Evolutionary conservation across 92 coral and sea anemone species (phyloP).

Genomic region (Palythoa caribaeorum): DNA sequence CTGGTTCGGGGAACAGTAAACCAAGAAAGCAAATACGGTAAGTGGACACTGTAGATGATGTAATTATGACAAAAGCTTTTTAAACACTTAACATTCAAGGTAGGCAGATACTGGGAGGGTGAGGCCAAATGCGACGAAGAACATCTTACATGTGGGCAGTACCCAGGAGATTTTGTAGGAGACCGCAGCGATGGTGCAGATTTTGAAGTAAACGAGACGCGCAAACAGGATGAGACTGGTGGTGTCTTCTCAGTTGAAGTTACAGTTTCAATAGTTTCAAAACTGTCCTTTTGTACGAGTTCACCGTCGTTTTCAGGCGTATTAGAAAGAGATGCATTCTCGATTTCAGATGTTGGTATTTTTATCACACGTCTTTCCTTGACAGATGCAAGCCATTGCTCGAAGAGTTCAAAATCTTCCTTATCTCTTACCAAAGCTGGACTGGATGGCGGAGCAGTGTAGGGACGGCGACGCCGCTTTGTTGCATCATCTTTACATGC

Average conservation of each 20-base stretch:
- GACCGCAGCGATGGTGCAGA: conserved; percentile 71
- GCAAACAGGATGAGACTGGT: neutral
- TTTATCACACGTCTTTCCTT: conserved; percentile 48
- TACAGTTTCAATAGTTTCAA: conserved; percentile 15
- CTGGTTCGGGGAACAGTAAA: conserved; percentile 81
- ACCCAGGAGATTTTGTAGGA: neutral
- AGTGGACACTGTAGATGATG: conserved; percentile 30
- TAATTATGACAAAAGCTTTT: no score
- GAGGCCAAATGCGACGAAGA: conserved; percentile 51
- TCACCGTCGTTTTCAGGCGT: conserved; percentile 11
- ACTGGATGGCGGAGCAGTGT: conserved; percentile 77
- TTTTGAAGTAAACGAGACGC: conserved; percentile 56
- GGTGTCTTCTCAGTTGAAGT: neutral
- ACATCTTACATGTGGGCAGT: conserved; percentile 49
- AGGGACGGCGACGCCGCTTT: conserved; percentile 57
- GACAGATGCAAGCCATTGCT: conserved; percentile 25
- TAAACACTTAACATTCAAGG: no score
- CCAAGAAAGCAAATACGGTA: conserved; percentile 87
- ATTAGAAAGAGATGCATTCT: neutral
- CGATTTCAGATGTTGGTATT: conserved; percentile 72
- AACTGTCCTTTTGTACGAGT: neutral
- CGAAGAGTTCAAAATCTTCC: neutral
- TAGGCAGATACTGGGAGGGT: conserved; percentile 5
- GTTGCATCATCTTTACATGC: neutral
- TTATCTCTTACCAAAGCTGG: conserved; percentile 58